A percentile compares a stretch with the other conserved stretches of the same genome.
Conservation (phyloP, 2,113 vertebrate species). For the Odontophorus gujanensis region DNA sequence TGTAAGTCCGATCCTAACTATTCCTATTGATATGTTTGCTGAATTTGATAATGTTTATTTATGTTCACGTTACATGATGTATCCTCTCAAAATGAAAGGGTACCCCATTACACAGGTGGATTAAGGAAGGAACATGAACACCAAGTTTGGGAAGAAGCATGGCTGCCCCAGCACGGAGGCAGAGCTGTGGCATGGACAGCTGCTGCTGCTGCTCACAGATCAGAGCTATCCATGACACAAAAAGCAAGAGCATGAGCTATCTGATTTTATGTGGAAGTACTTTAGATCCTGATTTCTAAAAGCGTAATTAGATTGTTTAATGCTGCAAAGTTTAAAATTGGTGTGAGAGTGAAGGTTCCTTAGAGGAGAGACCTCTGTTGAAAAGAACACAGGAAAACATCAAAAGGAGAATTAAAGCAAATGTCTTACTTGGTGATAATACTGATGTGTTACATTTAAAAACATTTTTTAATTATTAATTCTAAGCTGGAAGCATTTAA, state of each 20-base stretch:
- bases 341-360: background rate
- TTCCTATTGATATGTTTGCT: background rate
- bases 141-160: background rate
- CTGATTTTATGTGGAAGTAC: background rate
- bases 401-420: background rate
- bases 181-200: background rate
- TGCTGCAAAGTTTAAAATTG: background rate
- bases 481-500: background rate
- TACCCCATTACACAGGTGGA: background rate
- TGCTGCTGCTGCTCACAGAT: background rate
- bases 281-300: background rate
- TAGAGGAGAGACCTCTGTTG: background rate
- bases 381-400: background rate
- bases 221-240: background rate
- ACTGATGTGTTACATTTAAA: fast-evolving
- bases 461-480: background rate
- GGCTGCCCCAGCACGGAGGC: background rate
- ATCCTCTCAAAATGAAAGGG: background rate
- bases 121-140: background rate
- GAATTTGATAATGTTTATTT: background rate
- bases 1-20: background rate
- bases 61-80: background rate
- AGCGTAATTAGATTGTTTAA: background rate
- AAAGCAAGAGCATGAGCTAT: background rate
- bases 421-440: background rate